phyloP scores from a whole-genome alignment of 2,797 vertebrate genomes.

The Rhinichthys osculus region DNA sequence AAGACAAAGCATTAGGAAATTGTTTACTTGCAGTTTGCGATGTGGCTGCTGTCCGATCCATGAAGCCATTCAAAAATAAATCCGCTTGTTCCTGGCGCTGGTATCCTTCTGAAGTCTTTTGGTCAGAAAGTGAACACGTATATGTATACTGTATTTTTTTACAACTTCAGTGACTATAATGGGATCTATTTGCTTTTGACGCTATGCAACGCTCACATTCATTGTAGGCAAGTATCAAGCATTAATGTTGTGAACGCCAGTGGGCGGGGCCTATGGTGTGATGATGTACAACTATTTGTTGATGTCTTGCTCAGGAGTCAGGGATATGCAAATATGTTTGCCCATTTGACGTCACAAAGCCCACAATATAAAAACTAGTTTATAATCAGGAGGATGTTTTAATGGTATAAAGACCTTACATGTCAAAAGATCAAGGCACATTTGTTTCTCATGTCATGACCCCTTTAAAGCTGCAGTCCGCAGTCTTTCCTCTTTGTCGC shows the following conservation, averaged over 20 bases:
- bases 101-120: no score
- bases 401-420: not conserved
- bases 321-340: not conserved
- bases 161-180: not conserved
- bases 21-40: no score
- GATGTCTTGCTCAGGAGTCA: not conserved
- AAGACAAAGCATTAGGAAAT: not conserved
- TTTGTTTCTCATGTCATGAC: not conserved
- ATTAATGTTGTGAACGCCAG: not conserved
- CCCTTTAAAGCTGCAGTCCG: no score
- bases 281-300: no score
- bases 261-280: no score
- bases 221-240: not conserved
- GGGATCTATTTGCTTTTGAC: not conserved
- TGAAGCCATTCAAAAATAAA: no score
- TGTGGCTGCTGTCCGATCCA: no score
- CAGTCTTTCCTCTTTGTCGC: no score
- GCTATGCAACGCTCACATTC: not conserved
- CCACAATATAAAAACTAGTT: not conserved
- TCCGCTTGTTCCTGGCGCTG: no score
- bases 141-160: not conserved
- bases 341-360: not conserved
- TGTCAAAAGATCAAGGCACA: not conserved
- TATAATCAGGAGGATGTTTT: not conserved
- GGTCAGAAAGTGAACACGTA: not conserved